phyloP scores from a whole-genome alignment of 1,140 invertebrate genomes.

The Mya arenaria region DNA sequence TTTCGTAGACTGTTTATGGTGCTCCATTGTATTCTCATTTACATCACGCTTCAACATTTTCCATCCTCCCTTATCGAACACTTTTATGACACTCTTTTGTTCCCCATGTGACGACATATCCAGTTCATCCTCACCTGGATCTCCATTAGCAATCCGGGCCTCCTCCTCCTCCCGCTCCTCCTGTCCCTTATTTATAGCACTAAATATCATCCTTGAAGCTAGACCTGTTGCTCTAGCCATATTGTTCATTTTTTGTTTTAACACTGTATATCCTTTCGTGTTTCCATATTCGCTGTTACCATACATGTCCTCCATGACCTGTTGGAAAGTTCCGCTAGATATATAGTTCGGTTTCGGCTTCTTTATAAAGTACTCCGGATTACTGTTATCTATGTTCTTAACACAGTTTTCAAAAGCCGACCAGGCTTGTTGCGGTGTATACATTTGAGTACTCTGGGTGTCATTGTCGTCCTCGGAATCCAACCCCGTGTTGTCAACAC shows the following conservation, averaged over 20 bases:
- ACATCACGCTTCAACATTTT: conserved; percentile 60
- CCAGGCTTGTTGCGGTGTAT: conserved; percentile 44
- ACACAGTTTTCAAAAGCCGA: conserved; percentile 53
- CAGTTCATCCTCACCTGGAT: too few relatives aligned
- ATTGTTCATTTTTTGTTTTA: conserved; percentile 19
- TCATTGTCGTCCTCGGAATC: conserved; percentile 7
- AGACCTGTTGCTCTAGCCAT: conserved; percentile 26
- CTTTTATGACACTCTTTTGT: conserved; percentile 50
- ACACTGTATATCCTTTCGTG: background rate
- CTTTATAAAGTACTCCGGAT: conserved; percentile 20
- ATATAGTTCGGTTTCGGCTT: conserved; percentile 49
- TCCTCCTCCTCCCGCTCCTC: background rate
- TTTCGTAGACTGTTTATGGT: conserved; percentile 50
- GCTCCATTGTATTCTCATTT: conserved; percentile 55
- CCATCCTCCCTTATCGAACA: conserved; percentile 64
- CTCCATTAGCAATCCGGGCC: too few relatives aligned
- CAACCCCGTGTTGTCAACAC: background rate
- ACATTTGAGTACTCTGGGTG: background rate
- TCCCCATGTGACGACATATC: too few relatives aligned
- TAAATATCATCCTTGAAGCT: conserved; percentile 25
- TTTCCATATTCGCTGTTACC: conserved; percentile 58
- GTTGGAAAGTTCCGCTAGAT: conserved; percentile 60
- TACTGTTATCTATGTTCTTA: conserved; percentile 52
- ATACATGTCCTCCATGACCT: conserved; percentile 61
- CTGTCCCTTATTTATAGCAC: background rate